Evolutionary conservation across 2,113 vertebrate genomes (phyloP).

Genomic region (Pachyramphus minor): DNA sequence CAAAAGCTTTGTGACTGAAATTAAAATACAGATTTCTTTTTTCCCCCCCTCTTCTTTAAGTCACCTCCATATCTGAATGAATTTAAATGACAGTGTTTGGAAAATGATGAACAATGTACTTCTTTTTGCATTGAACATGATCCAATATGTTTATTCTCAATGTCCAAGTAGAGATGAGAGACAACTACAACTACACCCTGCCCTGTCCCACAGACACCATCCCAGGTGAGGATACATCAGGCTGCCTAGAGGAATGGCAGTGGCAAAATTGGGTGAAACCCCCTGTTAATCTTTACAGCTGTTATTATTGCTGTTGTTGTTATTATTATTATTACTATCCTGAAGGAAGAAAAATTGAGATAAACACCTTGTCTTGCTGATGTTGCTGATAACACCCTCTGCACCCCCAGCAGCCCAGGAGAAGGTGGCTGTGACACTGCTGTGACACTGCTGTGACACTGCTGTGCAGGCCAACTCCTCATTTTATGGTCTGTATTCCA

Average conservation of each 20-base stretch:
- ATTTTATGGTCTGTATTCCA: neutral
- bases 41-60: neutral
- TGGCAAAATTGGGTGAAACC: neutral
- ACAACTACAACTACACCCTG: neutral
- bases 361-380: neutral
- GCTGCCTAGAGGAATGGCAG: neutral
- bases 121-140: neutral
- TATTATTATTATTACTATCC: neutral
- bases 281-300: neutral
- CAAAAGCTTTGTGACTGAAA: neutral
- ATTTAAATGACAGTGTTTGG: neutral
- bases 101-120: neutral
- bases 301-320: neutral
- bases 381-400: neutral
- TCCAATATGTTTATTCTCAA: neutral
- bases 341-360: neutral
- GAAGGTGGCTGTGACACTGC: neutral
- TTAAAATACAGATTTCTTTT: neutral
- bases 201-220: fast-evolving
- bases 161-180: neutral
- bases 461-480: neutral
- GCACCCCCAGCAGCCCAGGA: neutral
- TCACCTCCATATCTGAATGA: neutral
- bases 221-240: neutral
- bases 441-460: neutral